Percentiles rank a stretch among this genome's conserved stretches.
Conservation (phyloP, 1,140 invertebrate species). For the Aphidius ervi region DNA sequence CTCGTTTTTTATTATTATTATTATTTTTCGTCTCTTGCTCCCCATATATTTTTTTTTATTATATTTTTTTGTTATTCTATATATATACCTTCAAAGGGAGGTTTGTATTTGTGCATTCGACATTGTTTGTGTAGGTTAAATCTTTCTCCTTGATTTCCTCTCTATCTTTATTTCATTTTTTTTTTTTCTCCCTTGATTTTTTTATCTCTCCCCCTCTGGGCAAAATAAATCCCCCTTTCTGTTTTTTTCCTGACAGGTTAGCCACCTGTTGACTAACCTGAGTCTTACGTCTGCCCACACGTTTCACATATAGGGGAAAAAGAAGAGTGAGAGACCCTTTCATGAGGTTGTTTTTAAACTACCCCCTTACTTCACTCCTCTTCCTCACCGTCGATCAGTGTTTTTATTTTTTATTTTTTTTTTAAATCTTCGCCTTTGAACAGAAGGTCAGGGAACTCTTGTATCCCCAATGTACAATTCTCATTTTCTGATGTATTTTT, state of each 20-base stretch:
- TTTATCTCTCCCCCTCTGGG: slow-evolving; percentile 5
- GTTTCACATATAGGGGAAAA: slow-evolving; percentile 12
- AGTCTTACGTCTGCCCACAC: slow-evolving; percentile 28
- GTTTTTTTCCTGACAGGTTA: slow-evolving; percentile 41
- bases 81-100: slow-evolving; percentile 38
- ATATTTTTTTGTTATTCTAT: slow-evolving; percentile 30
- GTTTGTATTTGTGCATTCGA: slow-evolving; percentile 52
- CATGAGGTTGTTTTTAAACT: slow-evolving; percentile 32
- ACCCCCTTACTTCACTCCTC: slow-evolving; percentile 24
- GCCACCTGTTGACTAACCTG: slow-evolving; percentile 52
- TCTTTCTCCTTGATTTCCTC: slow-evolving; percentile 29
- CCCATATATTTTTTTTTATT: background rate
- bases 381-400: background rate
- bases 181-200: background rate
- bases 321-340: slow-evolving; percentile 4
- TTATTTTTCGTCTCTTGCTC: too few species aligned
- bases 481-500: too few species aligned
- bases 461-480: too few species aligned
- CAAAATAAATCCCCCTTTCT: background rate
- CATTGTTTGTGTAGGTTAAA: slow-evolving; percentile 51
- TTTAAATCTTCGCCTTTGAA: background rate
- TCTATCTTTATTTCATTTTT: background rate
- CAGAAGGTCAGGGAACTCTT: too few species aligned
- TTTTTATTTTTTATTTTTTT: background rate
- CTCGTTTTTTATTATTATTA: slow-evolving; percentile 5